phyloP scores from a whole-genome alignment of 2,797 vertebrate species.

The Otus scops region DNA sequence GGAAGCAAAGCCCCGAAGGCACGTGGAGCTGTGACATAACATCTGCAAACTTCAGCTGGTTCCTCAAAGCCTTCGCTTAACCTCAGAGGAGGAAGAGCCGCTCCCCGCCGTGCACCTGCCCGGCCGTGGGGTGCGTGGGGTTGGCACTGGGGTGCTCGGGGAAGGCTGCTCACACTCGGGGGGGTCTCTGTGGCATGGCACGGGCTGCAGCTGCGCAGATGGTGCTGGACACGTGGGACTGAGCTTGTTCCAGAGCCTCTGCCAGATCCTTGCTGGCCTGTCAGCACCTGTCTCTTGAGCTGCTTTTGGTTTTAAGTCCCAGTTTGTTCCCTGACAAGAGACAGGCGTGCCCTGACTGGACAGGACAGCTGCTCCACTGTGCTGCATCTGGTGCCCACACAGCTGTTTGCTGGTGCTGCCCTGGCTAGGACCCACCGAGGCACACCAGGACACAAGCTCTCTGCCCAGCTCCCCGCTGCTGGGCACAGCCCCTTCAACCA shows the following conservation, averaged over 20 bases:
- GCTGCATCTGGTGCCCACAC: not conserved
- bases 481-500: accelerated
- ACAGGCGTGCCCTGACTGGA: not conserved
- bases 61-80: not conserved
- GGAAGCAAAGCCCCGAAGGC: constrained; percentile 23
- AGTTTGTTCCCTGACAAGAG: not conserved
- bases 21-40: not conserved
- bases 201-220: not conserved
- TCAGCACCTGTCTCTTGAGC: not conserved
- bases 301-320: not conserved
- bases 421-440: not conserved
- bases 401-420: not conserved
- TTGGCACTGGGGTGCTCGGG: not conserved
- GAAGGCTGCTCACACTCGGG: not conserved
- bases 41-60: not conserved
- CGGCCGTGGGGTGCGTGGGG: not conserved
- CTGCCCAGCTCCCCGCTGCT: not conserved
- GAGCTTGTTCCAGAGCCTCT: not conserved
- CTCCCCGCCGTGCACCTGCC: not conserved
- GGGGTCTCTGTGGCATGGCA: accelerated
- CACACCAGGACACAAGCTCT: accelerated
- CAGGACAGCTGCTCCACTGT: not conserved
- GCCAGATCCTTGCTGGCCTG: not conserved
- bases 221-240: not conserved
- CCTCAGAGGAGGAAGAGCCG: not conserved